A percentile compares a stretch with the other conserved stretches of the same genome.
These are phyloP conservation scores for Micrasema minimum DNA, from an alignment of 1,140 invertebrate genomes.

Conservation along the genomic window DNA sequence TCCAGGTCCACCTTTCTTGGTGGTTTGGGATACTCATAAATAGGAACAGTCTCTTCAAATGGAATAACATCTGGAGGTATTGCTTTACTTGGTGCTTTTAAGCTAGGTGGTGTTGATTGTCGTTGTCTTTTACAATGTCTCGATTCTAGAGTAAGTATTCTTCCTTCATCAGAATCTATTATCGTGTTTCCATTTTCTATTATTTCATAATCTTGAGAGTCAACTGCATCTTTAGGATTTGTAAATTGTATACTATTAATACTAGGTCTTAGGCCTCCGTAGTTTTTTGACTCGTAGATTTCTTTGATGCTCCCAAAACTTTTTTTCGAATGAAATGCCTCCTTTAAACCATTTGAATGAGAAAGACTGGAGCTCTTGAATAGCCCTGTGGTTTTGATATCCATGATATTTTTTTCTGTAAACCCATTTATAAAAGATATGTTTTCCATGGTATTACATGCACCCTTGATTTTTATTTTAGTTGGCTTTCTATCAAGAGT, in stretches of 20 bases:
- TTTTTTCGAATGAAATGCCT: slow-evolving; percentile 58
- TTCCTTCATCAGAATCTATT: slow-evolving; percentile 65
- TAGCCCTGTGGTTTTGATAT: slow-evolving; percentile 66
- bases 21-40: slow-evolving; percentile 72
- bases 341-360: slow-evolving; percentile 47
- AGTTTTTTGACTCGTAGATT: slow-evolving; percentile 74
- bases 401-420: slow-evolving; percentile 42
- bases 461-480: slow-evolving; percentile 64
- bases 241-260: slow-evolving; percentile 55
- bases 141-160: slow-evolving; percentile 71
- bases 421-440: slow-evolving; percentile 26
- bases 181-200: slow-evolving; percentile 36
- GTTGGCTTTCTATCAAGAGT: slow-evolving; percentile 84
- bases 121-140: slow-evolving; percentile 77
- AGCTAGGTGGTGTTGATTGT: slow-evolving; percentile 64
- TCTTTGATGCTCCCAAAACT: slow-evolving; percentile 76
- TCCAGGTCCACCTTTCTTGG: slow-evolving; percentile 65
- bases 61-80: slow-evolving; percentile 74
- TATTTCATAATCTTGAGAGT: slow-evolving; percentile 52
- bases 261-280: slow-evolving; percentile 57
- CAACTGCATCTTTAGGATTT: slow-evolving; percentile 27
- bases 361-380: slow-evolving; percentile 66
- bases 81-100: slow-evolving; percentile 61
- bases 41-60: slow-evolving; percentile 62
- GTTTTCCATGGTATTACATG: slow-evolving; percentile 58